These are phyloP conservation scores for Eupithecia subumbrata DNA, from an alignment of 2,888 invertebrate genomes.

Conservation along the genomic window DNA sequence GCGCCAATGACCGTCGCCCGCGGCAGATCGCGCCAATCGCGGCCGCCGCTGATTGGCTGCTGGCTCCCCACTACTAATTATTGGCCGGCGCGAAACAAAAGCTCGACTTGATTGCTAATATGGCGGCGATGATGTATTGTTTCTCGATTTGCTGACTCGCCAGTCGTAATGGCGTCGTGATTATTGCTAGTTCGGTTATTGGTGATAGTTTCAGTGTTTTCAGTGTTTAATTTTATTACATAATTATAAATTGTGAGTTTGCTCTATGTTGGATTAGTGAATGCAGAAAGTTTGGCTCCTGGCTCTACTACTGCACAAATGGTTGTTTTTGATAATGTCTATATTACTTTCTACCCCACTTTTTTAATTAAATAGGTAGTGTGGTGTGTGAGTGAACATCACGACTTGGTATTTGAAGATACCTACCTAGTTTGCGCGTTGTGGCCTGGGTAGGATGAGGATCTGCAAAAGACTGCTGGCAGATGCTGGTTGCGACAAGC, in stretches of 20 bases:
- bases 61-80: slow-evolving; percentile 65
- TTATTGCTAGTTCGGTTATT: slow-evolving; percentile 47
- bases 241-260: background rate
- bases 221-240: slow-evolving; percentile 11
- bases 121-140: slow-evolving; percentile 65
- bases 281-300: background rate
- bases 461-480: background rate
- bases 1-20: slow-evolving; percentile 61
- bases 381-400: no score
- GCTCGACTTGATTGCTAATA: slow-evolving; percentile 59
- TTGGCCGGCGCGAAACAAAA: slow-evolving; percentile 71
- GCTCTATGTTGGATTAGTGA: background rate
- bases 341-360: background rate
- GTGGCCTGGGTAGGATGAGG: background rate
- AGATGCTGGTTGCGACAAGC: background rate
- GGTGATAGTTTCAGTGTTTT: slow-evolving; percentile 32
- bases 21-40: slow-evolving; percentile 49
- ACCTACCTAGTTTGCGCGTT: background rate
- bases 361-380: background rate
- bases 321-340: background rate
- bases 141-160: slow-evolving; percentile 54
- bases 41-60: slow-evolving; percentile 64
- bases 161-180: slow-evolving; percentile 67
- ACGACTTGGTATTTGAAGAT: no score
- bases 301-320: background rate